Conservation (phyloP, 2,797 vertebrate species). For the Champsocephalus esox region DNA sequence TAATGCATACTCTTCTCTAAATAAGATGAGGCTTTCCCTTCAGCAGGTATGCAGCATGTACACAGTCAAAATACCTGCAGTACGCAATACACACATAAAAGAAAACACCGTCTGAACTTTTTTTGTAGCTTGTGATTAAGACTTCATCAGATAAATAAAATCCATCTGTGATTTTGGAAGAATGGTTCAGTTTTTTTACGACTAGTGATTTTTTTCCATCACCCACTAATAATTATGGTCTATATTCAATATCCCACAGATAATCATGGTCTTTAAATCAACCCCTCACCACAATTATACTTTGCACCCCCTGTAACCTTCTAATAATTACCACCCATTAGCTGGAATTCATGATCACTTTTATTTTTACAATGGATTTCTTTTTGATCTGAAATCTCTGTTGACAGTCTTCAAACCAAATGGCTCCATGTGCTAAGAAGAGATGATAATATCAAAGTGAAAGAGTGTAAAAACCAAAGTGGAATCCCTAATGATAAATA, state of each 20-base stretch:
- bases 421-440: conserved; percentile 4
- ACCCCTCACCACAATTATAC: conserved; percentile 4
- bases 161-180: conserved; percentile 13
- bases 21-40: conserved; percentile 22
- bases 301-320: not conserved
- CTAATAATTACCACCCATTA: conserved; percentile 11
- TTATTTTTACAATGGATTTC: not conserved
- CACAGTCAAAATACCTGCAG: conserved; percentile 12
- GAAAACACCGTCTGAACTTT: conserved; percentile 10
- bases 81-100: conserved; percentile 18
- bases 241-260: conserved; percentile 15
- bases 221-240: conserved; percentile 15
- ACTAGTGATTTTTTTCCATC: conserved; percentile 27
- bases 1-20: conserved; percentile 39
- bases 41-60: conserved; percentile 27
- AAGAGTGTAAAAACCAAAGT: conserved; percentile 20
- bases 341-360: conserved; percentile 7
- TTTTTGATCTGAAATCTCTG: conserved; percentile 17
- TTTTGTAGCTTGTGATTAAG: conserved; percentile 36
- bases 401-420: conserved; percentile 27
- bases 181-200: conserved; percentile 14
- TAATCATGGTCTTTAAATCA: conserved; percentile 33
- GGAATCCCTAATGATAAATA: conserved; percentile 32
- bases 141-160: conserved; percentile 34
- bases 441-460: not conserved